Conservation (phyloP, 2,888 invertebrate genomes). For the Altica lythri region DNA sequence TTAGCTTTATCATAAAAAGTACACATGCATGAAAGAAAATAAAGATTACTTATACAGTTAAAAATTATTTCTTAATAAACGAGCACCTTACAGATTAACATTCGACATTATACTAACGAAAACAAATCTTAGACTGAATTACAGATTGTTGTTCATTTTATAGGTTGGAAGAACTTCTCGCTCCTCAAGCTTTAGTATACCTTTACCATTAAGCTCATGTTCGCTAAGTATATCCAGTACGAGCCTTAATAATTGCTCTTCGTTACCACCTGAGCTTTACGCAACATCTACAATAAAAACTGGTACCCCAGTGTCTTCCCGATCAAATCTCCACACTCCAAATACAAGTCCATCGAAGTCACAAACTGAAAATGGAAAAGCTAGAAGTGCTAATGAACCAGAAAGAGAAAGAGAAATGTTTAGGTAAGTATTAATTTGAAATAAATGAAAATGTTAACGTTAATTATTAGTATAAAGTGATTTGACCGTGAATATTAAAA, state of each 20-base stretch:
- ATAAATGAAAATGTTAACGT: background rate
- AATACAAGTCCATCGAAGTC: slow-evolving; percentile 49
- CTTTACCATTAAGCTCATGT: slow-evolving; percentile 54
- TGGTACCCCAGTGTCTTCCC: slow-evolving; percentile 52
- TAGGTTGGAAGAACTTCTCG: slow-evolving; percentile 47
- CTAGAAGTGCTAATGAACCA: slow-evolving; percentile 61
- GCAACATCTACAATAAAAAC: slow-evolving; percentile 54
- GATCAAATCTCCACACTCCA: slow-evolving; percentile 50
- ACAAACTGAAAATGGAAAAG: slow-evolving; percentile 51
- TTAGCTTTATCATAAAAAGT: too few relatives aligned
- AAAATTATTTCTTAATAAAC: too few relatives aligned
- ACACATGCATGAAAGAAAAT: too few relatives aligned
- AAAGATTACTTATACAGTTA: too few relatives aligned
- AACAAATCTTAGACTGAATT: too few relatives aligned
- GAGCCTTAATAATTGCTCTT: slow-evolving; percentile 49
- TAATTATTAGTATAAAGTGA: too few relatives aligned
- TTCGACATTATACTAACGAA: too few relatives aligned
- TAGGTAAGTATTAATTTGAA: slow-evolving; percentile 44
- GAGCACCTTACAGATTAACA: too few relatives aligned
- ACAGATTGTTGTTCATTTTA: too few relatives aligned
- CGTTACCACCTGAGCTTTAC: slow-evolving; percentile 52
- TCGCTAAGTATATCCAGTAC: slow-evolving; percentile 54
- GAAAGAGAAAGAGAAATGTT: slow-evolving; percentile 60
- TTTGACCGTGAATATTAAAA: too few relatives aligned
- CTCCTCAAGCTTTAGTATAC: slow-evolving; percentile 57